Conservation (phyloP, 1,140 invertebrate species). For the Arctopsyche grandis region DNA sequence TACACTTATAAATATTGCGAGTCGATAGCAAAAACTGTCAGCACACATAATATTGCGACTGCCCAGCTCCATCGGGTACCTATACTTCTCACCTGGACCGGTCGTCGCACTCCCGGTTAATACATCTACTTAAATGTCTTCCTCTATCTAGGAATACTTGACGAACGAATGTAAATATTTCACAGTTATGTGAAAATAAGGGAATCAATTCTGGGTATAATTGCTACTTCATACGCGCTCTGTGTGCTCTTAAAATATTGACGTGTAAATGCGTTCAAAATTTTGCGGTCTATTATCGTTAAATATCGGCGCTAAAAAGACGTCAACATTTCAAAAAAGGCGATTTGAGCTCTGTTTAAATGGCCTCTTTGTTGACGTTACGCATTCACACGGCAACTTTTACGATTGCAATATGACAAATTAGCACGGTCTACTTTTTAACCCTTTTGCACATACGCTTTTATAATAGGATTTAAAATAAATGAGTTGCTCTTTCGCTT, state of each 20-base stretch:
- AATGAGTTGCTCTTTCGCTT: too few relatives aligned
- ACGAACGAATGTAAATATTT: too few relatives aligned
- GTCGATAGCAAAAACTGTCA: background rate
- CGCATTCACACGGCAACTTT: background rate
- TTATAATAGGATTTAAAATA: too few relatives aligned
- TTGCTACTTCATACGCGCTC: background rate
- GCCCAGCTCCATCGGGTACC: background rate
- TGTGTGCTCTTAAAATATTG: background rate
- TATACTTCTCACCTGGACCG: background rate
- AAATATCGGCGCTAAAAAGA: constrained; percentile 7
- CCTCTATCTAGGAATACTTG: too few relatives aligned
- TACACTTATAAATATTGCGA: too few relatives aligned
- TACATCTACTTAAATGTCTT: too few relatives aligned
- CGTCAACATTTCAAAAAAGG: background rate
- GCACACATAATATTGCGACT: constrained; percentile 1
- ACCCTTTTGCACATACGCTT: too few relatives aligned
- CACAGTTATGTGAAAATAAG: too few relatives aligned
- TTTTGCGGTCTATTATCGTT: background rate
- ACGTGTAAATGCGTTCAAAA: background rate
- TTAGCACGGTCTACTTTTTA: background rate
- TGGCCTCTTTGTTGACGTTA: background rate
- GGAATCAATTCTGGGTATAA: background rate
- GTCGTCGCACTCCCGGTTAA: background rate
- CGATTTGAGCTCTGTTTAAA: background rate
- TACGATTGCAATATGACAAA: background rate